phyloP scores from a whole-genome alignment of 2,888 invertebrate genomes.

The Crematogaster levior region DNA sequence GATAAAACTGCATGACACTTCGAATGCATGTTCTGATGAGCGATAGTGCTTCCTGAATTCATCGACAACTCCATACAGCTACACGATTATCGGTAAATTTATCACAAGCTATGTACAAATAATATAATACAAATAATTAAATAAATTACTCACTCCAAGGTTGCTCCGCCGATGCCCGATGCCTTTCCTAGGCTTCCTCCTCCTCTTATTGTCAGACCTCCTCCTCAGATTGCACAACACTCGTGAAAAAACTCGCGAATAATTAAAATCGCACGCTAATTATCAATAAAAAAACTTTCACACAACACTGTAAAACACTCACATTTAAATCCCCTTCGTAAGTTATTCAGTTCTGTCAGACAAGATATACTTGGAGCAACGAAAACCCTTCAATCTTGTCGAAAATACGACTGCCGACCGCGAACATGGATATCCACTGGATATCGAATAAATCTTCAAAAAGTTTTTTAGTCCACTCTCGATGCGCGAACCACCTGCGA shows the following conservation, averaged over 20 bases:
- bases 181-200: background rate
- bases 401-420: background rate
- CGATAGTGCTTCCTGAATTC: too few relatives aligned
- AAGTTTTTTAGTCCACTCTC: background rate
- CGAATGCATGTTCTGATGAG: too few relatives aligned
- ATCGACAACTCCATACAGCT: too few relatives aligned
- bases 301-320: background rate
- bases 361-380: background rate
- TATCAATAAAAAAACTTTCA: background rate
- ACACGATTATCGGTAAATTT: too few relatives aligned
- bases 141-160: background rate
- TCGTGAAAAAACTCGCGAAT: background rate
- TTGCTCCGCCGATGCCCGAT: background rate
- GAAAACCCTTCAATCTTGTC: background rate
- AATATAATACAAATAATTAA: too few relatives aligned
- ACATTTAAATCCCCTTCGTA: background rate
- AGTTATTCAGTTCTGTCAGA: background rate
- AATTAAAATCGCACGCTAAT: background rate
- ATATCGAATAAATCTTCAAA: background rate
- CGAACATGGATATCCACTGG: background rate
- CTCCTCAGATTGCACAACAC: background rate
- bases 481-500: background rate
- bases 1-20: too few relatives aligned
- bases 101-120: too few relatives aligned
- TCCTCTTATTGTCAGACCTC: background rate